Conservation (phyloP, 2,113 vertebrate species). For the Malurus cyaneus region DNA sequence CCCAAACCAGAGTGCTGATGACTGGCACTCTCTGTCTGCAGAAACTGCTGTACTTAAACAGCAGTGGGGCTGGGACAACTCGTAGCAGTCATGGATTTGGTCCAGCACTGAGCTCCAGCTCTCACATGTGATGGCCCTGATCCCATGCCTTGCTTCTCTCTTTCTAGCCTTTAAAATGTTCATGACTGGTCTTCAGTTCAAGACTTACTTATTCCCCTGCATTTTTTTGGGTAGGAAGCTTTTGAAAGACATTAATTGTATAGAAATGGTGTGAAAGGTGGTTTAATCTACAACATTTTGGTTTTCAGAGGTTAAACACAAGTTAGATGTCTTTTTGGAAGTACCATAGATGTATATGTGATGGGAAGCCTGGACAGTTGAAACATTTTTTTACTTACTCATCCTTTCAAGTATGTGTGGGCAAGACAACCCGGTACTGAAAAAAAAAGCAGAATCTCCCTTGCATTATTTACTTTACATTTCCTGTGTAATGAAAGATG, state of each 20-base stretch:
- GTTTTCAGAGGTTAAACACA: background rate
- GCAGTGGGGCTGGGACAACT: background rate
- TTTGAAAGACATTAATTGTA: background rate
- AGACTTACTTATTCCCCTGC: background rate
- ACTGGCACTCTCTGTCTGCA: background rate
- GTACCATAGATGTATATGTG: background rate
- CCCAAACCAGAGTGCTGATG: background rate
- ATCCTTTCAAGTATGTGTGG: background rate
- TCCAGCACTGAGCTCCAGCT: background rate
- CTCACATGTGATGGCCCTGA: background rate
- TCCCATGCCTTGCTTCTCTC: background rate
- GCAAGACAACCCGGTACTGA: background rate
- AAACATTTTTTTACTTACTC: background rate
- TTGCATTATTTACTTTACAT: background rate
- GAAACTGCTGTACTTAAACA: background rate
- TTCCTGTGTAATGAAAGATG: background rate
- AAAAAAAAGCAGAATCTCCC: background rate
- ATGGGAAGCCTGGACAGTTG: background rate
- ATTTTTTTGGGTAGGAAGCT: background rate
- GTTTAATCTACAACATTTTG: background rate
- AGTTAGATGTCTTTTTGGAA: background rate
- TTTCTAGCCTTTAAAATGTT: background rate
- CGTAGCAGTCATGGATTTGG: fast-evolving
- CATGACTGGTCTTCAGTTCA: background rate
- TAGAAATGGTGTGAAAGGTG: background rate